Evolutionary conservation across 2,888 invertebrate genomes (phyloP), one percentile per base, ranked within the genome.

Genomic region (Deilephila porcellus): DNA sequence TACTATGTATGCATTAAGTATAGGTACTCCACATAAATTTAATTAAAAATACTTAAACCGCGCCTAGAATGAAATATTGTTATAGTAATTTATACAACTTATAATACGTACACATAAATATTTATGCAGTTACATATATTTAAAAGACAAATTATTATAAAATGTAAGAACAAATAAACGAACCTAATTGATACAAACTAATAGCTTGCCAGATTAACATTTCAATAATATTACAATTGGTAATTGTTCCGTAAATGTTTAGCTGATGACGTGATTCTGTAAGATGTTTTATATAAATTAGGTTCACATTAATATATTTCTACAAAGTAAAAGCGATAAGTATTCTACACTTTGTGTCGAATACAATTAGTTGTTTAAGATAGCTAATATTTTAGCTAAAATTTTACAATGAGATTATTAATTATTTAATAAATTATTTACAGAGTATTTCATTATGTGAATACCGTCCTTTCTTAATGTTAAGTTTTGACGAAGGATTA

Each of bases 371-470:
- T 20, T 2, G 6, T 25, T n/a, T 20, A 60, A 64, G 20, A 7
- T 37, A 45, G 56, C 53, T 34, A 52, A 25, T 20, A 29, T 17
- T 53, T 34, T 60, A 34, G 20, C 60, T 59, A 60, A 52, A 25
- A 67, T 52, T 64, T 56, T n/a, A n/a, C 63, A 45, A 64, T 67
- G 67, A 67, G 67, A 67, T 67, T 67, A 67, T 52, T 67, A 67
- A 45, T 67, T 67, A 67, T 67, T 52, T 52, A 67, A 25, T 52
- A 25, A 4, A 19, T 52, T 14, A 25, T 67, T n/a, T 25, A 52
- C 45, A 67, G 17, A 1, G 45, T 32, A 19, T 63, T 67, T 67
- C 1, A 45, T 60, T 60, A 29, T 29, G 29, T 5, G 29, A 29
- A 52, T 25, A 6, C 67, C 67, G 52, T 52, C 67, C 64, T 25